Percentiles rank a stretch among this genome's conserved stretches.
Conservation (phyloP, 2,888 invertebrate species). For the Nesidiocoris tenuis region DNA sequence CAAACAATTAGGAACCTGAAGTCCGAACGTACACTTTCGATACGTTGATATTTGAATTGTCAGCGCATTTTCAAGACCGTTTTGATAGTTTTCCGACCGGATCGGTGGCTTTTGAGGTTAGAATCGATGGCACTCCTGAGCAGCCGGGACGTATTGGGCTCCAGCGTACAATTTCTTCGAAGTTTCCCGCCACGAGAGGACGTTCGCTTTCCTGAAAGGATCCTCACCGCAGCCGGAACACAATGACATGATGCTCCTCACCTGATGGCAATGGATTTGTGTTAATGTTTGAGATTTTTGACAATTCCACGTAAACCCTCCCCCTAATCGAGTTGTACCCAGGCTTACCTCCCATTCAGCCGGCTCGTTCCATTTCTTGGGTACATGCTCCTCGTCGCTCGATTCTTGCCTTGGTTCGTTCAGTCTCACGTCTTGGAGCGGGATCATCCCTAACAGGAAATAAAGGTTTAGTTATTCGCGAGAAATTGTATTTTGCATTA, state of each 20-base stretch:
- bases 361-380: constrained; percentile 40
- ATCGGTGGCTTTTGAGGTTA: too few species aligned
- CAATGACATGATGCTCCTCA: constrained; percentile 71
- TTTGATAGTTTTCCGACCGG: too few species aligned
- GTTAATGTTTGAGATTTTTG: too few species aligned
- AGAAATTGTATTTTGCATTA: too few species aligned
- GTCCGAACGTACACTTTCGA: too few species aligned
- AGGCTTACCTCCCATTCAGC: constrained; percentile 41
- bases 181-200: constrained; percentile 73
- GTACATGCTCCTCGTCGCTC: constrained; percentile 21
- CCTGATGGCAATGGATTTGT: too few species aligned
- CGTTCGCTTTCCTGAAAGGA: constrained; percentile 76
- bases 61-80: too few species aligned
- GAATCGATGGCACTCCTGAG: constrained; percentile 58
- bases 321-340: too few species aligned
- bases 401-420: constrained; percentile 28
- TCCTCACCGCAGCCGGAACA: constrained; percentile 74
- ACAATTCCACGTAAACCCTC: too few species aligned
- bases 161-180: constrained; percentile 73
- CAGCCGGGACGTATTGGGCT: constrained; percentile 67
- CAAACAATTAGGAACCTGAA: too few species aligned
- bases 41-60: too few species aligned
- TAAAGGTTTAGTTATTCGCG: too few species aligned
- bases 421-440: constrained; percentile 33
- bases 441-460: constrained; percentile 16